Conservation (phyloP, 1,140 invertebrate species). For the Caenorhabditis tropicalis region DNA sequence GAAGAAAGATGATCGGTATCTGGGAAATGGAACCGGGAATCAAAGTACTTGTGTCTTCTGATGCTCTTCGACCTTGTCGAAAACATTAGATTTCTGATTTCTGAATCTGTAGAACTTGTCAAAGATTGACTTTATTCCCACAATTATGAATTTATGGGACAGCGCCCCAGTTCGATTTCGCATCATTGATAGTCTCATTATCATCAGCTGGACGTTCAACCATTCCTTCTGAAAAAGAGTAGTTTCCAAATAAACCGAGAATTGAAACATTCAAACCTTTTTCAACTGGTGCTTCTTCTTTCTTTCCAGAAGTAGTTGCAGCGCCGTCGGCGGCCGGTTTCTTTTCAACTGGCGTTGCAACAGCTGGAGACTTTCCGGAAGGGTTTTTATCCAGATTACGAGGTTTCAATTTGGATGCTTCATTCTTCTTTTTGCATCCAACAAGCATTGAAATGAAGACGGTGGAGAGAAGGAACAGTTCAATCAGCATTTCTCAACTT, state of each 20-base stretch:
- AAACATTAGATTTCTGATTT: not conserved
- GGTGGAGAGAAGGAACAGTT: not conserved
- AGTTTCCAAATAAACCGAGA: too few species aligned
- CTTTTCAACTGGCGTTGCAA: not conserved
- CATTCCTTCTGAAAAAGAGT: not conserved
- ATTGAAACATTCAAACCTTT: too few species aligned
- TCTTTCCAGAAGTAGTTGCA: not conserved
- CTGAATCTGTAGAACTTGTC: too few species aligned
- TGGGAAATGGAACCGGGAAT: not conserved
- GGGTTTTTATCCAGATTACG: not conserved
- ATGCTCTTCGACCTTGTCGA: not conserved
- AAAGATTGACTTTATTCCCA: too few species aligned
- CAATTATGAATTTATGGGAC: not conserved
- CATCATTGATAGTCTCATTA: constrained; percentile 33
- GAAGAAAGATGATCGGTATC: not conserved
- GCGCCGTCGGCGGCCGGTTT: not conserved
- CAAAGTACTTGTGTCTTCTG: not conserved
- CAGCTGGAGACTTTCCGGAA: not conserved
- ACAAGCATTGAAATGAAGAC: not conserved
- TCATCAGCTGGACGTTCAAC: not conserved
- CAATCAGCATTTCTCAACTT: constrained; percentile 32
- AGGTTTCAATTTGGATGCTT: constrained; percentile 3
- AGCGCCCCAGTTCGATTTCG: constrained; percentile 13
- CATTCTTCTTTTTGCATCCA: not conserved
- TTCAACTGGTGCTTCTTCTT: not conserved